These are phyloP conservation scores for Aricia artaxerxes DNA, from an alignment of 2,888 invertebrate species.

Conservation along the genomic window DNA sequence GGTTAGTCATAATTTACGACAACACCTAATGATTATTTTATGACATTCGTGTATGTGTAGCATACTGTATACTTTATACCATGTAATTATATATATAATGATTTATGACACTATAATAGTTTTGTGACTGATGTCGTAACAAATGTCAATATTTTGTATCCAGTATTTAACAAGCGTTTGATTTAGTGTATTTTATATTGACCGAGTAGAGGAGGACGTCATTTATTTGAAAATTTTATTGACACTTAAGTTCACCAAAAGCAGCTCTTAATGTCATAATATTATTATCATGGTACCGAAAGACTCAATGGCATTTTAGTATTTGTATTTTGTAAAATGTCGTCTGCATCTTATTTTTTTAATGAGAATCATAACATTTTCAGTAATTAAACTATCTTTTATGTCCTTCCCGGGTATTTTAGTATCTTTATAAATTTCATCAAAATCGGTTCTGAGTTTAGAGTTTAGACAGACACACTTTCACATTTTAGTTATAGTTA, in stretches of 20 bases:
- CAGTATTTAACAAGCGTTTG: conserved; percentile 6
- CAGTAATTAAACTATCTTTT: no score
- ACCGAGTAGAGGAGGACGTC: not conserved
- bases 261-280: not conserved
- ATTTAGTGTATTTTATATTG: conserved; percentile 28
- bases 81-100: conserved; percentile 17
- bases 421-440: not conserved
- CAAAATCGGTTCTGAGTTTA: not conserved
- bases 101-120: conserved; percentile 17
- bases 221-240: conserved; percentile 15
- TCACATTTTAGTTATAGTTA: no score
- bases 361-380: no score
- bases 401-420: not conserved
- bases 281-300: not conserved
- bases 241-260: not conserved
- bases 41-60: not conserved
- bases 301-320: not conserved
- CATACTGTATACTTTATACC: not conserved
- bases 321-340: not conserved
- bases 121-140: conserved; percentile 18
- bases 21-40: conserved; percentile 20
- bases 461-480: not conserved
- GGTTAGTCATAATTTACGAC: conserved; percentile 18
- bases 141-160: conserved; percentile 24
- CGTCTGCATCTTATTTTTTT: no score